Percentiles rank a stretch among this genome's conserved stretches.
Evolutionary conservation across 2,113 vertebrate genomes (phyloP).

Genomic region (Heterocephalus glaber): DNA sequence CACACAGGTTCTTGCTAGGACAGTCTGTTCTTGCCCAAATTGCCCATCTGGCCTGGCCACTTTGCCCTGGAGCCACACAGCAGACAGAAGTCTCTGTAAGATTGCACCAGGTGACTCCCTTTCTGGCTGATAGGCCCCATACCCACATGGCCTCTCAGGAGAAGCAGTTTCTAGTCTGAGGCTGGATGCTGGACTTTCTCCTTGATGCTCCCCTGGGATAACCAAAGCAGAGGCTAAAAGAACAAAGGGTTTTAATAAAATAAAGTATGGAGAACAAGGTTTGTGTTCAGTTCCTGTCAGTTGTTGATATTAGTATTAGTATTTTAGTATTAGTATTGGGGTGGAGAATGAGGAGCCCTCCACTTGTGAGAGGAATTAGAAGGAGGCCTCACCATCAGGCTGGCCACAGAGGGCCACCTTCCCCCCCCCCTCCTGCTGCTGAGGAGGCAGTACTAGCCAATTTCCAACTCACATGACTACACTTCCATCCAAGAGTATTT

Average conservation of each 20-base stretch:
- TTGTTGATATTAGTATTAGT: not conserved
- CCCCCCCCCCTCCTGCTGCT: conserved; percentile 44
- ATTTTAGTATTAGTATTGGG: not conserved
- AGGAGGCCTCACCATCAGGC: not conserved
- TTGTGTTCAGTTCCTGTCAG: not conserved
- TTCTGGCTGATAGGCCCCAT: not conserved
- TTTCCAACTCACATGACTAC: conserved; percentile 55
- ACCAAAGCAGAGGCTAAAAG: not conserved
- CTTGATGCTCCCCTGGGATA: not conserved
- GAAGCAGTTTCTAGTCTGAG: not conserved
- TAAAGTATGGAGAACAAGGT: not conserved
- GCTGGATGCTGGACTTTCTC: not conserved
- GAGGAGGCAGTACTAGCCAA: not conserved
- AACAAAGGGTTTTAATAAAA: conserved; percentile 13
- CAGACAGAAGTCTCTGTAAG: not conserved
- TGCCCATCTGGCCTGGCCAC: not conserved
- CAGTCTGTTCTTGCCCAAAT: not conserved
- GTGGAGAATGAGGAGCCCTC: not conserved
- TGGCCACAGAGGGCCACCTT: not conserved
- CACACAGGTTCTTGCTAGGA: not conserved
- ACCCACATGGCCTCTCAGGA: not conserved
- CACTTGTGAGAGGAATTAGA: not conserved
- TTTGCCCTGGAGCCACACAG: not conserved
- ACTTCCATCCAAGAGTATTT: conserved; percentile 70
- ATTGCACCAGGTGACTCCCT: not conserved